These are phyloP conservation scores for Botia kubotai DNA, from an alignment of 2,797 vertebrate genomes.

Conservation along the genomic window DNA sequence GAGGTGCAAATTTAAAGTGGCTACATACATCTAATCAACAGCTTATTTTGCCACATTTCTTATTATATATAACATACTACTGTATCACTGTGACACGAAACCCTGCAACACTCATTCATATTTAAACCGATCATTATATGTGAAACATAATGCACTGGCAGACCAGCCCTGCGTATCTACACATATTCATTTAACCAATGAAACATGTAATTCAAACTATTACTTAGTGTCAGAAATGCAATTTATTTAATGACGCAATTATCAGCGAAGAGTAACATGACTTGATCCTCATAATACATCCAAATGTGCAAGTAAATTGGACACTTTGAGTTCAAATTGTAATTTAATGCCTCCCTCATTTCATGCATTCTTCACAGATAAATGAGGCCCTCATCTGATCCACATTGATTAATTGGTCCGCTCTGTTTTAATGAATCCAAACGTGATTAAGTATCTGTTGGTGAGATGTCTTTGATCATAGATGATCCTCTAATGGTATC, in stretches of 20 bases:
- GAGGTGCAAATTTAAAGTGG: no score
- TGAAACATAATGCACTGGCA: conserved; percentile 1
- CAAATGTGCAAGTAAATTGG: conserved; percentile 46
- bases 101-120: not conserved
- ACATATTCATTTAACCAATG: conserved; percentile 28
- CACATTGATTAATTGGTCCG: conserved; percentile 41
- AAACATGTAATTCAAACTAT: conserved; percentile 35
- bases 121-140: not conserved
- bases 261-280: conserved; percentile 42
- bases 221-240: conserved; percentile 40
- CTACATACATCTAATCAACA: not conserved
- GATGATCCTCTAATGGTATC: conserved; percentile 47
- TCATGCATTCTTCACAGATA: conserved; percentile 40
- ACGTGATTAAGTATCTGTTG: conserved; percentile 49
- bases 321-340: conserved; percentile 48
- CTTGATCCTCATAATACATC: conserved; percentile 32
- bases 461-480: conserved; percentile 47
- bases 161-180: not conserved
- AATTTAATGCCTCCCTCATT: conserved; percentile 51
- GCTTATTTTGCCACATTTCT: not conserved
- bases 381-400: conserved; percentile 44
- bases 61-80: not conserved
- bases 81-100: not conserved
- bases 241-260: conserved; percentile 51
- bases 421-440: conserved; percentile 46